Percentiles rank a stretch among this genome's conserved stretches.
Evolutionary conservation across 2,113 vertebrate genomes (phyloP).

Genomic region (Odontesthes bonariensis): DNA sequence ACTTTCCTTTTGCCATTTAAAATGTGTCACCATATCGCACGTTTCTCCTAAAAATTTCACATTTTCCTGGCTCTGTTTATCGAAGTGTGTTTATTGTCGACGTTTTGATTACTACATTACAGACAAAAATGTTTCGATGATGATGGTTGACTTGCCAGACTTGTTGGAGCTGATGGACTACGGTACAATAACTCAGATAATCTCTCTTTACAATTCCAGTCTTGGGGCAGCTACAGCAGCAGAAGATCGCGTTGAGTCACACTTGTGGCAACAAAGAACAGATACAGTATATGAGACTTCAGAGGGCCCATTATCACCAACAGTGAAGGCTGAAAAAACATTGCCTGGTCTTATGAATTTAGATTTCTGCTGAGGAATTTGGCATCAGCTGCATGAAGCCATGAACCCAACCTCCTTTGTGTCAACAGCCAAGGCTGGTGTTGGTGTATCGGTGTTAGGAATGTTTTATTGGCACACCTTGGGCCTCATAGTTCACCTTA

Average conservation of each 20-base stretch:
- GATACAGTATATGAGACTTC: not conserved
- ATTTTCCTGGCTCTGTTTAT: not conserved
- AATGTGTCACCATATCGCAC: too few species aligned
- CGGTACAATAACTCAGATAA: too few species aligned
- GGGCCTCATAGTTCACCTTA: not conserved
- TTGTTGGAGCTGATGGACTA: not conserved
- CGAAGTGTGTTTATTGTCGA: not conserved
- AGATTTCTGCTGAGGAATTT: constrained; percentile 20
- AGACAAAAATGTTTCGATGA: not conserved
- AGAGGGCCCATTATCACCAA: not conserved
- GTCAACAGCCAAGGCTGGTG: not conserved
- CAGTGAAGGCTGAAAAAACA: not conserved
- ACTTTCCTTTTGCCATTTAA: not conserved
- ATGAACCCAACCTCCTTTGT: not conserved
- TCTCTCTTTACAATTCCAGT: too few species aligned
- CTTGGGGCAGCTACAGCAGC: too few species aligned
- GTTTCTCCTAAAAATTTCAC: too few species aligned
- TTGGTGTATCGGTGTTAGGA: not conserved
- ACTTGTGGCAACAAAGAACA: not conserved
- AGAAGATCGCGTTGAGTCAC: too few species aligned
- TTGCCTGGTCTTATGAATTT: not conserved
- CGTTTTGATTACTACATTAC: not conserved
- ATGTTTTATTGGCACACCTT: constrained; percentile 9
- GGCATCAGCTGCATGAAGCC: not conserved
- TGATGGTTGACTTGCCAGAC: not conserved